Conservation (phyloP, 2,888 invertebrate genomes). For the Drosophila meridionalis region DNA sequence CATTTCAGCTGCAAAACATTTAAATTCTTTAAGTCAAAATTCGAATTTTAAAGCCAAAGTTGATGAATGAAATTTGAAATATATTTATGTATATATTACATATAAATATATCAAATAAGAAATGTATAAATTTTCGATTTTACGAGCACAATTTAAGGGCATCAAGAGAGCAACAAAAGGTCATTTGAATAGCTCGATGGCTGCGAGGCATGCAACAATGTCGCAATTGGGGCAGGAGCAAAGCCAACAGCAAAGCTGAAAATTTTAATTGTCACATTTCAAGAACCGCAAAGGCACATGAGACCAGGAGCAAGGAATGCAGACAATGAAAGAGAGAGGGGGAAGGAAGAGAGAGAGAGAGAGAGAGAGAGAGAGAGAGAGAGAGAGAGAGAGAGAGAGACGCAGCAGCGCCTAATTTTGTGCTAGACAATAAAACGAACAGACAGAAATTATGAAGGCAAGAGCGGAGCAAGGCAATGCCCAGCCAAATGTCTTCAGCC, state of each 20-base stretch:
- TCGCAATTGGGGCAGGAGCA: slow-evolving; percentile 39
- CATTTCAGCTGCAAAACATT: not conserved
- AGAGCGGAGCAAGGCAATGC: slow-evolving; percentile 11
- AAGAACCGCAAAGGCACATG: slow-evolving; percentile 60
- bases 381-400: not conserved
- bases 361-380: not conserved
- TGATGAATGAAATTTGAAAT: not conserved
- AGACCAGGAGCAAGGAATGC: slow-evolving; percentile 20
- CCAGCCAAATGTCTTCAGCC: slow-evolving; percentile 5
- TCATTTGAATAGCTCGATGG: slow-evolving; percentile 33
- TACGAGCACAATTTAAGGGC: slow-evolving; percentile 17
- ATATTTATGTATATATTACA: not conserved
- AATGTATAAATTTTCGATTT: slow-evolving; percentile 1
- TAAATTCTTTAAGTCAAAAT: not conserved
- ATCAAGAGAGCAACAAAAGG: slow-evolving; percentile 14
- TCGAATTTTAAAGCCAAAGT: not conserved
- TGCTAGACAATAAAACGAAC: slow-evolving; percentile 48
- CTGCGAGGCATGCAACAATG: slow-evolving; percentile 34
- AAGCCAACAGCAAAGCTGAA: slow-evolving; percentile 23
- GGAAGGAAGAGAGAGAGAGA: not conserved
- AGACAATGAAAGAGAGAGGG: not conserved
- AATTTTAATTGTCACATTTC: slow-evolving; percentile 73
- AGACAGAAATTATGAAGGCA: slow-evolving; percentile 37
- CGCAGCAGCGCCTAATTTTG: slow-evolving; percentile 46
- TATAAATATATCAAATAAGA: not conserved